Evolutionary conservation across 2,888 invertebrate genomes (phyloP).

Genomic region (Athrips mouffetella): DNA sequence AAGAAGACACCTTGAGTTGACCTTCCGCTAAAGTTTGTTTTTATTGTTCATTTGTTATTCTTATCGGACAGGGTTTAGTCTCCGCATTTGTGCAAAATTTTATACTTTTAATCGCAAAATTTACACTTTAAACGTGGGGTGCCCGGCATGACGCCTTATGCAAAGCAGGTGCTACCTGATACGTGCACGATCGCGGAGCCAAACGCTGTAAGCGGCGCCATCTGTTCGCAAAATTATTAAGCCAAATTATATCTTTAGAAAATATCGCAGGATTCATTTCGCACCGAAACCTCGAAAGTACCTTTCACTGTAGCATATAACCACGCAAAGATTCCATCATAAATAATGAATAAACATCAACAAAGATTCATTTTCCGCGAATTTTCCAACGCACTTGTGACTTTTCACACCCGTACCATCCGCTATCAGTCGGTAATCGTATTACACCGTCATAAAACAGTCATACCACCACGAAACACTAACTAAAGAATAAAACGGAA

Average conservation of each 20-base stretch:
- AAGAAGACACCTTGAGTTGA: constrained; percentile 57
- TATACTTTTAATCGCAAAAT: constrained; percentile 72
- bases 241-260: constrained; percentile 22
- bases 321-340: constrained; percentile 1
- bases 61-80: constrained; percentile 55
- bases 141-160: constrained; percentile 74
- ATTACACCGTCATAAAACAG: constrained; percentile 64
- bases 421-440: constrained; percentile 59
- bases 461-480: constrained; percentile 53
- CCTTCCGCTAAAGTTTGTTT: constrained; percentile 43
- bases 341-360: constrained; percentile 1
- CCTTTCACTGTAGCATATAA: constrained; percentile 10
- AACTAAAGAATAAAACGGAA: constrained; percentile 55
- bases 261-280: constrained; percentile 27
- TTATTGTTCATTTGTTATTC: constrained; percentile 51
- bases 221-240: constrained; percentile 35
- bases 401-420: constrained; percentile 30
- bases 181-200: constrained; percentile 45
- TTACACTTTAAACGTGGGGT: constrained; percentile 69
- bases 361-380: constrained; percentile 28
- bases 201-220: constrained; percentile 42
- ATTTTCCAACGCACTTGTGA: constrained; percentile 31
- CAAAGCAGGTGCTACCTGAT: constrained; percentile 78
- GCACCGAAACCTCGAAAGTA: constrained; percentile 20
- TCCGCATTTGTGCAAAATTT: constrained; percentile 61